These are phyloP conservation scores for Corvus moneduloides DNA, from an alignment of 2,113 vertebrate species.

Conservation along the genomic window DNA sequence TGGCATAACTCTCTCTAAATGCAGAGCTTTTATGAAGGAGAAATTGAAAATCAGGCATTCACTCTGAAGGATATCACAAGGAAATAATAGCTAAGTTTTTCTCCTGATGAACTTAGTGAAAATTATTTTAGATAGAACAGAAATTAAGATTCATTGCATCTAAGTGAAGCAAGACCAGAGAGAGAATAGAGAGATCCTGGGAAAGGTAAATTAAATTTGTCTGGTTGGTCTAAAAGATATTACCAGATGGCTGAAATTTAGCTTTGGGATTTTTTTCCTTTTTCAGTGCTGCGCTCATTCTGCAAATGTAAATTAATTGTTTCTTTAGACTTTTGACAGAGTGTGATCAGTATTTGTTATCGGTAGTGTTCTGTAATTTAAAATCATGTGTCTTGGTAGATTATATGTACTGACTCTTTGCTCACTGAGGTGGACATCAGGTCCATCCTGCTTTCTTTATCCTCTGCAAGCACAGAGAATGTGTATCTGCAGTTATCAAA, in stretches of 20 bases:
- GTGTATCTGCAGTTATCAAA: not conserved
- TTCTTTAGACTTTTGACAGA: not conserved
- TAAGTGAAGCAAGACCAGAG: conserved; percentile 4
- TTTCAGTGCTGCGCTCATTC: not conserved
- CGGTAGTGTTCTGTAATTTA: not conserved
- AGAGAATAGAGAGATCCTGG: not conserved
- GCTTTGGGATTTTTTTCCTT: not conserved
- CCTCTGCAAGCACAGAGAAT: not conserved
- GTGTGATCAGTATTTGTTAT: not conserved
- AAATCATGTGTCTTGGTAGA: not conserved
- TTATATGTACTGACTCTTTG: not conserved
- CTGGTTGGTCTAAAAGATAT: not conserved
- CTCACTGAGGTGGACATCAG: not conserved
- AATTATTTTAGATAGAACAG: not conserved
- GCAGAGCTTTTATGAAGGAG: not conserved
- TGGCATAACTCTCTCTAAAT: not conserved
- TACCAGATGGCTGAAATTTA: conserved; percentile 10
- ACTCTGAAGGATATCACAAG: not conserved
- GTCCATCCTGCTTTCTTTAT: not conserved
- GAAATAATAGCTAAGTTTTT: conserved; percentile 9
- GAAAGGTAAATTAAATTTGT: conserved; percentile 34
- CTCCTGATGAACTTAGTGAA: conserved; percentile 2
- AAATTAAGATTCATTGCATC: conserved; percentile 21
- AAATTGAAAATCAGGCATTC: not conserved
- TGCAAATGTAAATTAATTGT: not conserved